phyloP scores from a whole-genome alignment of 2,888 invertebrate genomes.

The Amblyjoppa proteus region DNA sequence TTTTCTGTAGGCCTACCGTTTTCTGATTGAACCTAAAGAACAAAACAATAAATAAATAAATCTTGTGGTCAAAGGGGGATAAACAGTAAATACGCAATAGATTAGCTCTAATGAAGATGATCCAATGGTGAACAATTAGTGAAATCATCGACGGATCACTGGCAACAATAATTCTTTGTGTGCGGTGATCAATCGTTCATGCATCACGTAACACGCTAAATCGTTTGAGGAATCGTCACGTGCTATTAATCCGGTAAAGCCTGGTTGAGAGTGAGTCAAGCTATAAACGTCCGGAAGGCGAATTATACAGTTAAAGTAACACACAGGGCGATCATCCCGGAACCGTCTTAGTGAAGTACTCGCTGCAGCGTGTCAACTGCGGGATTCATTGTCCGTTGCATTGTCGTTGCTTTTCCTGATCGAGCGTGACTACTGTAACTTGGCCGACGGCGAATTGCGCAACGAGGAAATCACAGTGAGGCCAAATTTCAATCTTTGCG shows the following conservation, averaged over 20 bases:
- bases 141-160: background rate
- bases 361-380: constrained; percentile 6
- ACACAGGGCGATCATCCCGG: background rate
- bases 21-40: too few relatives aligned
- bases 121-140: background rate
- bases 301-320: background rate
- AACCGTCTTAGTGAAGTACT: background rate
- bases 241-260: constrained; percentile 29
- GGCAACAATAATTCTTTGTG: background rate
- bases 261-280: constrained; percentile 14
- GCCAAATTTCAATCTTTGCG: constrained; percentile 37
- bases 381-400: constrained; percentile 27
- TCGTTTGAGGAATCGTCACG: constrained; percentile 36
- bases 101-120: background rate
- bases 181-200: background rate
- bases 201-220: constrained; percentile 25
- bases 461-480: constrained; percentile 35
- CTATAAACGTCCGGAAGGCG: constrained; percentile 25
- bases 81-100: background rate
- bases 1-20: too few relatives aligned
- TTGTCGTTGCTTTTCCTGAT: constrained; percentile 16
- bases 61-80: background rate
- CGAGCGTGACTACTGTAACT: constrained; percentile 32
- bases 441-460: background rate
- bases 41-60: too few relatives aligned